Base-by-base conservation (phyloP, 2,113 vertebrate genomes). In the Callopanchax toddi region DNA sequence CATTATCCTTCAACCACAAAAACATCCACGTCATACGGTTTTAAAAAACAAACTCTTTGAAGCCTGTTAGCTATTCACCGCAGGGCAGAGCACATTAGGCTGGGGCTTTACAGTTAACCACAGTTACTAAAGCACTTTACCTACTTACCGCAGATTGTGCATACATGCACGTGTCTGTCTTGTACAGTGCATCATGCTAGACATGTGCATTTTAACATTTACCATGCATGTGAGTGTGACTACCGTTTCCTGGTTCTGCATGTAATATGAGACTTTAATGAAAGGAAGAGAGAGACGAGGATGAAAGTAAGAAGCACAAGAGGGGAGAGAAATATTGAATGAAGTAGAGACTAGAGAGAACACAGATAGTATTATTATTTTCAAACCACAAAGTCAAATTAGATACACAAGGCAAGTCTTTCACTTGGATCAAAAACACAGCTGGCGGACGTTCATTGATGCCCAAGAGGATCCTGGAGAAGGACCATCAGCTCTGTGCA, bases 41-140 rank as follows among this genome's bases (percentile, higher is more conserved):
- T 48, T 71, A 77, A 78, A 86, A 85, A 86, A 55, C 65, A 76
- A 74, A 84, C 70, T 86, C 90, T 89, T 80, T 84, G 77, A 83
- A 82, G 78, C 50, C 72, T 84, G 88, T 90, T 89, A 91, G 74
- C 63, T 54, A 83, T 89, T 90, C 83, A 90, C 88, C 91, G 23
- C 90, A 82, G 77, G 70, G 79, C 82, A 78, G 40, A 78, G 86
- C 88, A 89, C 86, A 87, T 84, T 79, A 81, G 80, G 58, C 77
- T 67, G 63, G 55, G 76, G 72, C 73, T 81, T 78, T 78, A 83
- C 80, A 79, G 59, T 90, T 88, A 86, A 90, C 88, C 88, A 86
- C 86, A 75, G 60, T 72, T 86, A 74, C 77, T 83, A 37, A 63
- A 71, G 77, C 73, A 74, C 83, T 88, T 86, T 86, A 87, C 77